Conservation (phyloP, 2,888 invertebrate genomes). For the Keiferia lycopersicella region DNA sequence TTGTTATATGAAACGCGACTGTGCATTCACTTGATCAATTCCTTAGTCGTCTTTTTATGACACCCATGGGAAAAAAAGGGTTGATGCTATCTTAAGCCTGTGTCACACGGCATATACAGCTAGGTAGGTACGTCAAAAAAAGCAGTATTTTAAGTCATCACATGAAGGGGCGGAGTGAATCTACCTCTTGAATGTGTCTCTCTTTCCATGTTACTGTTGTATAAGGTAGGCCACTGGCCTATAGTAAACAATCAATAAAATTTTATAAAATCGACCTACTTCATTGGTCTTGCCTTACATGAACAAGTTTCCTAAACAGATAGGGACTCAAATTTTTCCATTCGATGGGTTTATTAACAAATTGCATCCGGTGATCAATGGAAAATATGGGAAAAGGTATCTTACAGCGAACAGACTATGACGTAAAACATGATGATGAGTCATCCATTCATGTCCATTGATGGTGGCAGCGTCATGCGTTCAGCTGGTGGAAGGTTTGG, state of each 20-base stretch:
- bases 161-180: too few species aligned
- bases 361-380: neutral
- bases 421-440: slow-evolving; percentile 8
- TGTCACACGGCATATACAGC: too few species aligned
- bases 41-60: too few species aligned
- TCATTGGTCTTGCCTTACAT: neutral
- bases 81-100: too few species aligned
- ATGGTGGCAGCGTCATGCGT: neutral
- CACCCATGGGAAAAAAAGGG: too few species aligned
- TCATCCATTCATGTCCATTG: slow-evolving; percentile 11
- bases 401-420: neutral
- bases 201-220: neutral
- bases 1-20: too few species aligned
- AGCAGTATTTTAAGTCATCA: too few species aligned
- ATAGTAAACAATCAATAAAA: neutral
- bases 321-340: neutral
- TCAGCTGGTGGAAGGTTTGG: neutral
- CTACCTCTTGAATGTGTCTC: too few species aligned
- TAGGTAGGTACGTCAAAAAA: too few species aligned
- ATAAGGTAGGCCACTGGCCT: neutral
- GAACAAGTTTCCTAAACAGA: slow-evolving; percentile 4
- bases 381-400: slow-evolving; percentile 9
- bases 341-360: neutral
- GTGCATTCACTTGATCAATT: too few species aligned
- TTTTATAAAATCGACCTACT: neutral